phyloP scores from a whole-genome alignment of 2,888 invertebrate species.

The Fragum fragum region DNA sequence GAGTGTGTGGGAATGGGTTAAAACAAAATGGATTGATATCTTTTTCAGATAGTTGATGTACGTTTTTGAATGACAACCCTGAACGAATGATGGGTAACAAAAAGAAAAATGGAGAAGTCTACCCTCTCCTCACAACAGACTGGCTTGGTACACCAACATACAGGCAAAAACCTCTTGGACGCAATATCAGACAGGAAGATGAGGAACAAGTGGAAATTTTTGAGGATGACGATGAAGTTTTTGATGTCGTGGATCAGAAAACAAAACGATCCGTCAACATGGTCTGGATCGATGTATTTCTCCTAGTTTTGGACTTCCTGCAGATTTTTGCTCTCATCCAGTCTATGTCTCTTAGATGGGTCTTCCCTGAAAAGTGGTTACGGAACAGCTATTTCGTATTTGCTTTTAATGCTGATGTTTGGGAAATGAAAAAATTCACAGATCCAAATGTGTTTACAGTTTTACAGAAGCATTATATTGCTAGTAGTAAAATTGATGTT shows the following conservation, averaged over 20 bases:
- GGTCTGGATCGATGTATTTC: slow-evolving; percentile 76
- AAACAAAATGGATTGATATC: too few relatives aligned
- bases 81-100: slow-evolving; percentile 5
- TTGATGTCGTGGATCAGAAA: slow-evolving; percentile 73
- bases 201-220: slow-evolving; percentile 59
- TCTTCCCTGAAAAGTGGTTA: slow-evolving; percentile 80
- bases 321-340: slow-evolving; percentile 83
- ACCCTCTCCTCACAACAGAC: slow-evolving; percentile 67
- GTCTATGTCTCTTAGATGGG: slow-evolving; percentile 83
- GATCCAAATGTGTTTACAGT: slow-evolving; percentile 73
- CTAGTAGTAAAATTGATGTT: slow-evolving; percentile 73
- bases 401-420: slow-evolving; percentile 81
- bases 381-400: slow-evolving; percentile 75
- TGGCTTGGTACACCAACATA: slow-evolving; percentile 65
- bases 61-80: not conserved
- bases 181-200: slow-evolving; percentile 51
- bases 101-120: slow-evolving; percentile 63
- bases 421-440: slow-evolving; percentile 82
- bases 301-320: slow-evolving; percentile 77
- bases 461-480: slow-evolving; percentile 76
- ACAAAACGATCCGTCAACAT: slow-evolving; percentile 77
- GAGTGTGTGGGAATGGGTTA: too few relatives aligned
- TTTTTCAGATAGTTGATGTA: too few relatives aligned
- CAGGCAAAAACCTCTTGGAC: slow-evolving; percentile 60
- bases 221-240: slow-evolving; percentile 76